Base-by-base conservation (phyloP, 2,113 vertebrate species). In the Tragulus kanchil region DNA sequence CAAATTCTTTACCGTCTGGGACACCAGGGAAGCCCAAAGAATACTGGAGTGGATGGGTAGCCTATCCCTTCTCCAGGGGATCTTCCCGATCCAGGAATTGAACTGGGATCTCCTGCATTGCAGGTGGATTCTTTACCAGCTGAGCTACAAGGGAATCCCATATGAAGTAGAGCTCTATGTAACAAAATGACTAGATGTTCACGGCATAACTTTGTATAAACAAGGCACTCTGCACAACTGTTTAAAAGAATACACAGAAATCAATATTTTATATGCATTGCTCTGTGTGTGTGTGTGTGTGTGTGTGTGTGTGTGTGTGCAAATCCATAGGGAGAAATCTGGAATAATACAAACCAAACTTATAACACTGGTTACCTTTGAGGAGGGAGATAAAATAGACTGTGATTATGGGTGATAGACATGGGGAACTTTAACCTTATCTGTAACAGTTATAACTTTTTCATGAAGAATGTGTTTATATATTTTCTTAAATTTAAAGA, bases 181-280 rank as follows among this genome's bases (percentile, higher is more conserved):
- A 75, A 67, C 77, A 90, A 83, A 26, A 83, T 73, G 16, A 90
- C 26, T 83, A 86, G 59, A 45, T 77, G n/a, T 85, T 31, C 54
- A 91, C 58, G 54, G 85, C 42, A 79, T 71, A 31, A 79, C 50
- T 92, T 89, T 31, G 61, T 12, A 25, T 87, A 52, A 82, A 67
- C 67, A 77, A 59, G 48, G 52, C 52, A 90, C 65, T 59, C 50
- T 93, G 58, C n/a, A 87, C 62, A 96, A 83, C 62, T 69, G 25
- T 73, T 62, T 92, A 89, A 81, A 92, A 89, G 65, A 94, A 90
- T 85, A 85, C 23, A 64, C 36, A 58, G 23, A 90, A 90, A 89
- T 59, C 9, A 83, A 77, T 90, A 85, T 64, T 89, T 96, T 26
- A 77, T 69, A 93, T 62, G n/a, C 21, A 67, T 61, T 61, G 75